phyloP scores from a whole-genome alignment of 2,113 vertebrate genomes.

The Telmatochromis sp. region DNA sequence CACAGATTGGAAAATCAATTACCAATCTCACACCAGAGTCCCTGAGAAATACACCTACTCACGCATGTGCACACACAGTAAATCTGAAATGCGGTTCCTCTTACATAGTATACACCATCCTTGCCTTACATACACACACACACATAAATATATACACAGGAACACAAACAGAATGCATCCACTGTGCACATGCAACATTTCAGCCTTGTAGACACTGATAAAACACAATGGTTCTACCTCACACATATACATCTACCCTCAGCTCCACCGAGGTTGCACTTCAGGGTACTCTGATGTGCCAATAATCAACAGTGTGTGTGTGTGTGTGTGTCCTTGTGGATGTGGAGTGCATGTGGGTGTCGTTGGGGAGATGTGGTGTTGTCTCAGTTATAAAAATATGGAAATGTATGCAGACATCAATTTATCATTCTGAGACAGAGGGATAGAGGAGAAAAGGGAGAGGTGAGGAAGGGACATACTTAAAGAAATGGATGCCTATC shows the following conservation, averaged over 20 bases:
- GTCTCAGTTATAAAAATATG: slow-evolving; percentile 15
- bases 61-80: not conserved
- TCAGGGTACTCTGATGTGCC: not conserved
- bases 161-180: not conserved
- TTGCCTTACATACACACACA: not conserved
- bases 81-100: not conserved
- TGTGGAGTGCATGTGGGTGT: not conserved
- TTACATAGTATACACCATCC: not conserved
- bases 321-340: not conserved
- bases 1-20: slow-evolving; percentile 51
- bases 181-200: not conserved
- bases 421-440: slow-evolving; percentile 15
- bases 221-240: not conserved
- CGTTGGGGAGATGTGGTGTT: not conserved
- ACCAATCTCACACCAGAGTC: slow-evolving; percentile 26
- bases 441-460: not conserved
- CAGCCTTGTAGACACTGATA: not conserved
- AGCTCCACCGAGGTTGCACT: not conserved
- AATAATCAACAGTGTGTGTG: not conserved
- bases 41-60: not conserved
- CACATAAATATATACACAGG: not conserved
- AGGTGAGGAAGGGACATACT: not conserved
- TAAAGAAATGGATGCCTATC: not conserved
- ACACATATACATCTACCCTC: not conserved
- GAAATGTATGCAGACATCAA: slow-evolving; percentile 30